phyloP scores from a whole-genome alignment of 2,888 invertebrate genomes.

The Lepidochitona cinerea region DNA sequence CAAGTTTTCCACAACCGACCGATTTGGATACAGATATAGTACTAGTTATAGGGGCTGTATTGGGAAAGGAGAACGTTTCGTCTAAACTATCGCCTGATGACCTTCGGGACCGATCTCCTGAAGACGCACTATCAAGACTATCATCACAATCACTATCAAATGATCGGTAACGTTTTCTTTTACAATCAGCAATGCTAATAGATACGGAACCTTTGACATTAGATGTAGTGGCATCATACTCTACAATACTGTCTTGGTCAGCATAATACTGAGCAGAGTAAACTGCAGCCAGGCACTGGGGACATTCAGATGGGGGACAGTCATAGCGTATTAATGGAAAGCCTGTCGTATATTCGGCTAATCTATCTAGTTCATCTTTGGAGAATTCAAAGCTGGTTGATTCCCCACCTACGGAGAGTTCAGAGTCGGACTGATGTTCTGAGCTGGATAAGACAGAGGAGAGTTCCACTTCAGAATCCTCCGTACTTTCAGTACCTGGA shows the following conservation, averaged over 20 bases:
- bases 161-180: background rate
- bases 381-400: slow-evolving; percentile 41
- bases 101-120: background rate
- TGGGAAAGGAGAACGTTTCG: background rate
- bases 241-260: slow-evolving; percentile 20
- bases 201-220: background rate
- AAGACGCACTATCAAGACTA: background rate
- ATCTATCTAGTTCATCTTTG: slow-evolving; percentile 53
- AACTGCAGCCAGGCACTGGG: slow-evolving; percentile 55
- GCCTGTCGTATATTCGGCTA: slow-evolving; percentile 63
- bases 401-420: slow-evolving; percentile 39
- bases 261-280: slow-evolving; percentile 40
- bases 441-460: slow-evolving; percentile 55
- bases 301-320: slow-evolving; percentile 60
- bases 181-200: background rate
- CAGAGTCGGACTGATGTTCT: slow-evolving; percentile 51
- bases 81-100: background rate
- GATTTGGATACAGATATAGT: background rate
- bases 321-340: slow-evolving; percentile 61
- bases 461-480: slow-evolving; percentile 50
- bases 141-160: slow-evolving; percentile 34
- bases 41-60: background rate
- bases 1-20: background rate
- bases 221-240: background rate
- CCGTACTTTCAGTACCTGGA: slow-evolving; percentile 36